Base-by-base conservation (phyloP, 2,888 invertebrate species). In the Steinernema hermaphroditum region DNA sequence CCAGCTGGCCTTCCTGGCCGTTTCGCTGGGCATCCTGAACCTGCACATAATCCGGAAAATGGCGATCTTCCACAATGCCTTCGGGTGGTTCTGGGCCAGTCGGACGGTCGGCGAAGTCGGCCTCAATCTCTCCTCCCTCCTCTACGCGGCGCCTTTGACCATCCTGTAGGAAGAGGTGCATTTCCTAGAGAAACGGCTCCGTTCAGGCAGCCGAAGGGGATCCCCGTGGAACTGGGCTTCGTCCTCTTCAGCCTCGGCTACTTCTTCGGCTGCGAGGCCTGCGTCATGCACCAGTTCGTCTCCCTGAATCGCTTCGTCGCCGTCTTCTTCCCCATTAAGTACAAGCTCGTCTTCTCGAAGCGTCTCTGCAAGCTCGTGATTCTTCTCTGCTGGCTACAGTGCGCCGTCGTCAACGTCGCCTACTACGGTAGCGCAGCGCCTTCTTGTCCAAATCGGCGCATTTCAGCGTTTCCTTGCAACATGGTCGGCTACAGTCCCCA, bases 31-130 rank as follows among this genome's bases (percentile, higher is more conserved):
- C 27, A 62, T 62, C 32, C 16, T 16, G 32, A 62, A 62, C 62
- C 29, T 62, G 12, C 4, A 6, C 29, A 14, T 62, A 1, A 62
- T 62, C 62, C 9, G 29, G 32, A 62, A 62, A 32, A 62, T 62
- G 62, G 4, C 22, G 16, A 62, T 62, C 4, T 62, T 62, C 32
- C 62, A 62, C 32, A 62, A 62, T 32, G 29, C 62, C 8, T 62
- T 62, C 29, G 62, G 62, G 32, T 62, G 62, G 62, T 62, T 62
- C 16, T 62, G 62, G 62, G 62, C 62, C 2, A 62, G 62, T 62
- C 27, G 62, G 62, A 62, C 62, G 22, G 29, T 62, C 29, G 62
- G 62, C 16, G 62, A 62, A 32, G 34, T 62, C 29, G 62, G 62
- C 62, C 32, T 62, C 27, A 62, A 62, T n/a, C 1, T 62, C 16